Evolutionary conservation across 2,797 vertebrate genomes (phyloP).

Genomic region (Glyptemys insculpta): DNA sequence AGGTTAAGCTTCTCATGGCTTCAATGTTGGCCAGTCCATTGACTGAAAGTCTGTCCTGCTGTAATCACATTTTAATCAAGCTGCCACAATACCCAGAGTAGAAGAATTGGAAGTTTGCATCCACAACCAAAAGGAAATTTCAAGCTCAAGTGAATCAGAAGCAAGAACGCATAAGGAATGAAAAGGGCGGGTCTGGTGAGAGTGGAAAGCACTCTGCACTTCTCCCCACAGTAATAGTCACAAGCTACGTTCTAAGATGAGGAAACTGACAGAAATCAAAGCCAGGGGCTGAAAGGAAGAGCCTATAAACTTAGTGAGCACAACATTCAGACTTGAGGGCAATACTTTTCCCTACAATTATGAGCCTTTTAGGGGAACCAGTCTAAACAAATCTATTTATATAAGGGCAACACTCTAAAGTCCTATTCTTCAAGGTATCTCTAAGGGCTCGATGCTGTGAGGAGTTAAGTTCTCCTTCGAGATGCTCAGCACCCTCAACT

Average conservation of each 20-base stretch:
- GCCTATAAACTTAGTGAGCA: background rate
- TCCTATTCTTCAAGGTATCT: background rate
- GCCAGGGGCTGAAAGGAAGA: background rate
- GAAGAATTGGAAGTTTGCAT: background rate
- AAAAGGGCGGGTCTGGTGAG: background rate
- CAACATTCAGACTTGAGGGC: background rate
- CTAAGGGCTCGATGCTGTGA: background rate
- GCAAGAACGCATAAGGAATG: background rate
- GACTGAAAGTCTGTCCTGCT: background rate
- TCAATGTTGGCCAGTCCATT: background rate
- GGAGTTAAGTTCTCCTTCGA: background rate
- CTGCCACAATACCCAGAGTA: background rate
- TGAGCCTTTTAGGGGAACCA: background rate
- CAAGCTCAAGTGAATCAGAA: background rate
- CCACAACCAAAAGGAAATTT: background rate
- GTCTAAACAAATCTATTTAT: background rate
- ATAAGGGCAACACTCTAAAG: background rate
- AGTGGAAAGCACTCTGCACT: background rate
- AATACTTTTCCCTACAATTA: background rate
- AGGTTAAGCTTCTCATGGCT: background rate
- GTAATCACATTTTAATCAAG: background rate
- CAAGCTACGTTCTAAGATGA: background rate
- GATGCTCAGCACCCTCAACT: background rate
- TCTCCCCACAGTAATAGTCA: background rate
- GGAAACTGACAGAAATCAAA: slow-evolving; percentile 9